Evolutionary conservation across 2,113 vertebrate species (phyloP).

Genomic region (Scalopus aquaticus): DNA sequence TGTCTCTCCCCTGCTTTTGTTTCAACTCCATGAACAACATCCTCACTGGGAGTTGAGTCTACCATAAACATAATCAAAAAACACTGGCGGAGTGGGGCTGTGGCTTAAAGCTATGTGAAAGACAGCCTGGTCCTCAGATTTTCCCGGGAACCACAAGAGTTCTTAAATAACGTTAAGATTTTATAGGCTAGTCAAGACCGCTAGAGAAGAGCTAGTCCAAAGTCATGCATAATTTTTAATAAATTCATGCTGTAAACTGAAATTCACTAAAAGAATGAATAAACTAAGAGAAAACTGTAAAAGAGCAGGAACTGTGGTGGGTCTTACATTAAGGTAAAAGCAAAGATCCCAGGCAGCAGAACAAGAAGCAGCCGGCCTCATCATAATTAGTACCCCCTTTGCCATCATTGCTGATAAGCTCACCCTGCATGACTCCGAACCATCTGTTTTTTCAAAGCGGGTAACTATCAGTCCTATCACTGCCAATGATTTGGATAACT

Average conservation of each 20-base stretch:
- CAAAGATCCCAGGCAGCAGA: not conserved
- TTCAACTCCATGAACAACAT: not conserved
- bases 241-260: not conserved
- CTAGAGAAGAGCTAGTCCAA: not conserved
- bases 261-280: not conserved
- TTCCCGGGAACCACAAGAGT: not conserved
- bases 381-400: not conserved
- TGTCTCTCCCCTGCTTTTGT: not conserved
- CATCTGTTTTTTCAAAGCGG: constrained; percentile 55
- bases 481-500: constrained; percentile 59
- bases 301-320: not conserved
- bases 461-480: constrained; percentile 9
- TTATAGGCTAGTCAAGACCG: not conserved
- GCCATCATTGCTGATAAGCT: not conserved
- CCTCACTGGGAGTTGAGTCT: not conserved
- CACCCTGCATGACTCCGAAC: not conserved
- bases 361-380: not conserved
- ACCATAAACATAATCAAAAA: not conserved
- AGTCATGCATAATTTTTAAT: not conserved
- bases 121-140: not conserved
- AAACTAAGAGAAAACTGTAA: not conserved
- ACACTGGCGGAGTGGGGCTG: not conserved
- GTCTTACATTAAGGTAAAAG: constrained; percentile 6
- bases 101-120: not conserved
- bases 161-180: not conserved